Percentiles rank a stretch among this genome's conserved stretches.
phyloP scores from a whole-genome alignment of 2,888 invertebrate genomes.

The Graphium colonna region DNA sequence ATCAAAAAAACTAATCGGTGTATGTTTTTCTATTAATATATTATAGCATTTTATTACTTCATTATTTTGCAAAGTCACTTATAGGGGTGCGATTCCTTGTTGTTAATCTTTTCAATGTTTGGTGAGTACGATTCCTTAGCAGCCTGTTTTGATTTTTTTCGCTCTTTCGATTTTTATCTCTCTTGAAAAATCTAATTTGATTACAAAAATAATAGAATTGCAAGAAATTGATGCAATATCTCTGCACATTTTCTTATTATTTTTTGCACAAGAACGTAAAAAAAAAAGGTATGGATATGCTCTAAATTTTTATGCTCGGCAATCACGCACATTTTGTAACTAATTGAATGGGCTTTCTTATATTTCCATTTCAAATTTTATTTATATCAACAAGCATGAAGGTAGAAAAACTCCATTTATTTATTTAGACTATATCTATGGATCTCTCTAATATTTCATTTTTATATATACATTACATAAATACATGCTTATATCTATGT shows the following conservation, averaged over 20 bases:
- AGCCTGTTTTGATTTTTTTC: too few species aligned
- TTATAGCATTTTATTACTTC: constrained; percentile 1
- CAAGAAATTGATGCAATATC: constrained; percentile 4
- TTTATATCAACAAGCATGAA: too few species aligned
- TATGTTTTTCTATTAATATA: constrained; percentile 4
- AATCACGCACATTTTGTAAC: too few species aligned
- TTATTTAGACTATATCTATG: too few species aligned
- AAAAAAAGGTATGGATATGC: too few species aligned
- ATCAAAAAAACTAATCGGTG: constrained; percentile 10
- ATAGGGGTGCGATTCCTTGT: constrained; percentile 10
- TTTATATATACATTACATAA: too few species aligned
- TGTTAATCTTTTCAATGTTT: not conserved
- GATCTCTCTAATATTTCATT: too few species aligned
- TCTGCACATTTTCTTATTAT: not conserved
- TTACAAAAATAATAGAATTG: not conserved
- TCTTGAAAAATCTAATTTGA: not conserved
- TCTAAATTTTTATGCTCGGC: constrained; percentile 7
- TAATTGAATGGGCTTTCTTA: too few species aligned
- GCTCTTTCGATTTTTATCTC: not conserved
- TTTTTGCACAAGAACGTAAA: not conserved
- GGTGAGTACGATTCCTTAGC: not conserved
- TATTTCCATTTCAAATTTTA: too few species aligned
- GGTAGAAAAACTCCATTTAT: too few species aligned
- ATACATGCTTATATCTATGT: too few species aligned
- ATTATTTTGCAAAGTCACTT: constrained; percentile 3